These are phyloP conservation scores for Leistus spinibarbis DNA, from an alignment of 2,888 invertebrate species.

Conservation along the genomic window DNA sequence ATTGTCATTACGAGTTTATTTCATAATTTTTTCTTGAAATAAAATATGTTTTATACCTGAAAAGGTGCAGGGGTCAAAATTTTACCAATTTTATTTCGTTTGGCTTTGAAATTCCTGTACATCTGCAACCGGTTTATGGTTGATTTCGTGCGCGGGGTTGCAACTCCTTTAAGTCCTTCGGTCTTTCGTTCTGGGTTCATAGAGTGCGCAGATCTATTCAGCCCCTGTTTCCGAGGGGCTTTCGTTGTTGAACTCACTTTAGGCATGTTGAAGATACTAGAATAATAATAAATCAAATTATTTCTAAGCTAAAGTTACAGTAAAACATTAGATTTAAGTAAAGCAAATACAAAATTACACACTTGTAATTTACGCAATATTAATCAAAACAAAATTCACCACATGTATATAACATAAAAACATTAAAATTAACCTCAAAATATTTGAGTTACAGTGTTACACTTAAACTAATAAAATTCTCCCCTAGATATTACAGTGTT, in stretches of 20 bases:
- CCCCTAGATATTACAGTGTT: not conserved
- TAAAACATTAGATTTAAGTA: not conserved
- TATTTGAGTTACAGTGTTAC: not conserved
- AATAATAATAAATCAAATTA: not conserved
- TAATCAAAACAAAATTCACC: not conserved
- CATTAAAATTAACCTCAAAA: not conserved
- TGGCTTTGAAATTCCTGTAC: constrained; percentile 97
- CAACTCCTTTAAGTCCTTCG: constrained; percentile 82
- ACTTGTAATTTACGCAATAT: not conserved
- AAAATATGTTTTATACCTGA: constrained; percentile 61
- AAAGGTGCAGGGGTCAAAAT: constrained; percentile 95
- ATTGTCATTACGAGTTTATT: not conserved
- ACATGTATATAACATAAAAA: not conserved
- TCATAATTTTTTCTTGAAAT: not conserved
- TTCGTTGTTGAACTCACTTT: constrained; percentile 76
- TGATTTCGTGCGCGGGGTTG: constrained; percentile 83
- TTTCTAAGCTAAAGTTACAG: not conserved
- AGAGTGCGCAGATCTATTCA: constrained; percentile 87
- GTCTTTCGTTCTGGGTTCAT: constrained; percentile 91
- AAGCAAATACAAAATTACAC: not conserved
- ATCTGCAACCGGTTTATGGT: constrained; percentile 97
- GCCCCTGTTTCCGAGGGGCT: constrained; percentile 80
- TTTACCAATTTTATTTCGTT: constrained; percentile 86
- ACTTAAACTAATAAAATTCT: not conserved
- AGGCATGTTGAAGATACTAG: constrained; percentile 72